Percentiles rank a stretch among this genome's conserved stretches.
phyloP scores from a whole-genome alignment of 2,797 vertebrate genomes.

The Danio choprae region DNA sequence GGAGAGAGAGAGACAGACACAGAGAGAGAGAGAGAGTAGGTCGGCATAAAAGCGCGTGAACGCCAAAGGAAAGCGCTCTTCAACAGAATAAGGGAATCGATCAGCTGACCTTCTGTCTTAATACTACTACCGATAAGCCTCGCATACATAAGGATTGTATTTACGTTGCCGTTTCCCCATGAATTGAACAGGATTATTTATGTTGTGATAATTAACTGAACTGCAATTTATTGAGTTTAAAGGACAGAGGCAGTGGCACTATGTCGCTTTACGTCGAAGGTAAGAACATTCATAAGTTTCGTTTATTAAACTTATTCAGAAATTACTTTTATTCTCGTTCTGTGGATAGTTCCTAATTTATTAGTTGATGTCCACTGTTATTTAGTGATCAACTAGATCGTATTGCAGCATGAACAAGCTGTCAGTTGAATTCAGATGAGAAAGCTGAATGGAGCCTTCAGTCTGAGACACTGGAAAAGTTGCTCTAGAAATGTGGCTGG shows the following conservation, averaged over 20 bases:
- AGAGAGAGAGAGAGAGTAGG: conserved; percentile 19
- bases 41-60: conserved; percentile 43
- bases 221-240: not conserved
- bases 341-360: not conserved
- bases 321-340: not conserved
- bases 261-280: conserved; percentile 73
- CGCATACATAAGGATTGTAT: not conserved
- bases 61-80: not conserved
- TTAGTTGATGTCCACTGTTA: not conserved
- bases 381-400: not conserved
- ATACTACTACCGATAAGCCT: not conserved
- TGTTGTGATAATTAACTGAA: conserved; percentile 7
- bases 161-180: not conserved
- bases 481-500: not conserved
- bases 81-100: conserved; percentile 40
- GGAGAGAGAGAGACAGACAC: conserved; percentile 31
- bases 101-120: conserved; percentile 39
- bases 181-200: not conserved
- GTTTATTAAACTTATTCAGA: not conserved
- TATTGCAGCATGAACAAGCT: not conserved
- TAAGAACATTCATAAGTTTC: conserved; percentile 63
- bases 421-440: conserved; percentile 23
- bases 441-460: not conserved
- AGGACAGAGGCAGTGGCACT: conserved; percentile 16
- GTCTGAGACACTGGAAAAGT: not conserved